Base-by-base conservation (phyloP, 2,888 invertebrate genomes). In the Cataglyphis rosenhaueri region DNA sequence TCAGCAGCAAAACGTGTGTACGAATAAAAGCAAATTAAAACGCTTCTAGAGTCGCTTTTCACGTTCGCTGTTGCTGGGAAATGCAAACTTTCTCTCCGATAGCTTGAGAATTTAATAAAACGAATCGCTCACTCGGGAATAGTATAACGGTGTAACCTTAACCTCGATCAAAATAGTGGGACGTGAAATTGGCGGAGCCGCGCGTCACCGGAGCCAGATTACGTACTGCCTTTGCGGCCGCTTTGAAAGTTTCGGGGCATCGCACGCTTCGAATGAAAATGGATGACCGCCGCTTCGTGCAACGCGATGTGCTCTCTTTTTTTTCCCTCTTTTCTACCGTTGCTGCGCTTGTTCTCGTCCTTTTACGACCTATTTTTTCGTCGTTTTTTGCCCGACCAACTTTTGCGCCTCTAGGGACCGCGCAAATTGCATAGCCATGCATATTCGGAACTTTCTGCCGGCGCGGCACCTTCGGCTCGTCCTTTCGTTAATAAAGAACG, bases 351-450 rank as follows among this genome's bases (percentile, higher is more conserved):
- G 73, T 85, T 82, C 83, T 86, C 70, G 79, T 76, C 70, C 83
- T 85, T 88, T 84, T 79, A 52, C 57, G 52, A 83, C 68, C 79
- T 59, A 73, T 86, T 87, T 88, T 84, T 79, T 65, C 74, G 68
- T 25, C 78, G 71, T 70, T 87, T 87, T 88, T 88, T 86, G 86
- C 78, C 84, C 82, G 73, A 70, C 84, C 84, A 88, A 89, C 88
- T 89, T 89, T 87, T 84, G 76, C 84, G 81, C 85, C 90, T 76
- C 87, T 68, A 59, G 88, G 86, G 90, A 87, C 73, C 73, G 83
- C 82, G 81, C 78, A 86, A 89, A 88, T 87, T 87, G 87, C 87
- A 89, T 84, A 81, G 84, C 85, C 84, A 87, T 89, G 89, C 90
- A 89, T 86, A 90, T 86, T 85, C 89, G 88, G 75, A 87, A 90